A percentile compares a stretch with the other conserved stretches of the same genome.
Evolutionary conservation across 2,888 invertebrate genomes (phyloP).

Genomic region (Tanypteryx hageni): DNA sequence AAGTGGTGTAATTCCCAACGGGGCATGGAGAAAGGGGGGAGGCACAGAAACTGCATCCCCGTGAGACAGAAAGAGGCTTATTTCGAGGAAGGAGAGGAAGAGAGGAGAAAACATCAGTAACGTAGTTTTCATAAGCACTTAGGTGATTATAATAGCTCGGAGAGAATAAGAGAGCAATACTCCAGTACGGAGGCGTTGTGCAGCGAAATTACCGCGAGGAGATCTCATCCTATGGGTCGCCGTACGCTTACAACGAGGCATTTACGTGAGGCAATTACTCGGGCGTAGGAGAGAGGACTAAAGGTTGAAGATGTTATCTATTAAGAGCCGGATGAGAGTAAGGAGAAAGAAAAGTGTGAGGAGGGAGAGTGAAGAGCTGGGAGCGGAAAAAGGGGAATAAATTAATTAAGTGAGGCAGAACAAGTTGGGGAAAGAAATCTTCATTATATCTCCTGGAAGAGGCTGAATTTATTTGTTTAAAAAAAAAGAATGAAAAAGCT

Average conservation of each 20-base stretch:
- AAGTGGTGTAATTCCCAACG: neutral
- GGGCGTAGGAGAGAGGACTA: neutral
- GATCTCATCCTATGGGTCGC: neutral
- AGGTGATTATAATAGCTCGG: neutral
- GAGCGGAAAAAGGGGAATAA: neutral
- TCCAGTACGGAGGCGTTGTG: neutral
- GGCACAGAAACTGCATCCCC: neutral
- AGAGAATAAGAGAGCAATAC: neutral
- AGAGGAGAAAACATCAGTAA: neutral
- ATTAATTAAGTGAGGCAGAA: neutral
- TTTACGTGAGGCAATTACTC: neutral
- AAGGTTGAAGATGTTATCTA: constrained; percentile 26
- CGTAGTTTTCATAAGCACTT: neutral
- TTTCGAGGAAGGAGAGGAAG: neutral
- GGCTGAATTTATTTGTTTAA: neutral
- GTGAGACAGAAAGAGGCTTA: neutral
- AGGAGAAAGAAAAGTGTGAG: neutral
- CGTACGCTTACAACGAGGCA: neutral
- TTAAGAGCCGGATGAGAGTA: neutral
- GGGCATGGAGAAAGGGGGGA: neutral
- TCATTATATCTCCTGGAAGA: neutral
- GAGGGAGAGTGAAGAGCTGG: neutral
- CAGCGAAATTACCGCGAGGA: neutral
- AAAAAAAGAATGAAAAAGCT: neutral
- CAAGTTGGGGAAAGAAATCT: neutral